phyloP scores from a whole-genome alignment of 2,797 vertebrate species.

The Silurus aristotelis region DNA sequence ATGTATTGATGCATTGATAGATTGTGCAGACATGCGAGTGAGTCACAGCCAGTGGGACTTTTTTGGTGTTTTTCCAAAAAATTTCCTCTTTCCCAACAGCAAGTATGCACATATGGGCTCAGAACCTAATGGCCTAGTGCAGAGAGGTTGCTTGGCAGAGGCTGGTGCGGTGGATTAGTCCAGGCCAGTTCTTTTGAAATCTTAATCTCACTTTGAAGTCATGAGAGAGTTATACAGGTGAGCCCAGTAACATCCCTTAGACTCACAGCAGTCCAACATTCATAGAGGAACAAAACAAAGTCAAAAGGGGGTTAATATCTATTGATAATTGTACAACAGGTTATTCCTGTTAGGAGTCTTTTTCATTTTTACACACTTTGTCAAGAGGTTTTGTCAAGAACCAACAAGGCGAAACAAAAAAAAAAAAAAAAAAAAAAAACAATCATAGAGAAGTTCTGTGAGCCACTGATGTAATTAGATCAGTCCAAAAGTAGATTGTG shows the following conservation, averaged over 20 bases:
- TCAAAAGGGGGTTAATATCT: background rate
- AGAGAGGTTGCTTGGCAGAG: slow-evolving; percentile 30
- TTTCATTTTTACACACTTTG: slow-evolving; percentile 16
- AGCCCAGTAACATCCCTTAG: slow-evolving; percentile 8
- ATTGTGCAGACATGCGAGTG: slow-evolving; percentile 32
- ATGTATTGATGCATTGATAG: background rate
- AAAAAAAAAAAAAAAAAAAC: background rate
- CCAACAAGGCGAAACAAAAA: slow-evolving; percentile 7
- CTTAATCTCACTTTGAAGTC: slow-evolving; percentile 59
- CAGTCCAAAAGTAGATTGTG: background rate
- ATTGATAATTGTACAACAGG: slow-evolving; percentile 28
- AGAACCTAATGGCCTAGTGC: slow-evolving; percentile 8
- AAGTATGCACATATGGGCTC: slow-evolving; percentile 24
- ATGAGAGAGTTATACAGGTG: slow-evolving; percentile 40
- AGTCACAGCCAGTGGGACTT: slow-evolving; percentile 25
- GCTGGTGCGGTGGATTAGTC: slow-evolving; percentile 42
- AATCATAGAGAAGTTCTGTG: background rate
- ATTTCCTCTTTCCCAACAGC: slow-evolving; percentile 41
- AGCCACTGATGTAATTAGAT: background rate
- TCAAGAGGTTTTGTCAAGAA: background rate
- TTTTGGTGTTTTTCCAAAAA: slow-evolving; percentile 26
- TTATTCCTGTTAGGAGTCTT: slow-evolving; percentile 25
- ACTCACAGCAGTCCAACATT: slow-evolving; percentile 12
- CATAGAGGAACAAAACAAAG: background rate
- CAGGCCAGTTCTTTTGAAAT: slow-evolving; percentile 46